Base-by-base conservation (phyloP, 2,797 vertebrate species). In the Fistularia tabacaria region DNA sequence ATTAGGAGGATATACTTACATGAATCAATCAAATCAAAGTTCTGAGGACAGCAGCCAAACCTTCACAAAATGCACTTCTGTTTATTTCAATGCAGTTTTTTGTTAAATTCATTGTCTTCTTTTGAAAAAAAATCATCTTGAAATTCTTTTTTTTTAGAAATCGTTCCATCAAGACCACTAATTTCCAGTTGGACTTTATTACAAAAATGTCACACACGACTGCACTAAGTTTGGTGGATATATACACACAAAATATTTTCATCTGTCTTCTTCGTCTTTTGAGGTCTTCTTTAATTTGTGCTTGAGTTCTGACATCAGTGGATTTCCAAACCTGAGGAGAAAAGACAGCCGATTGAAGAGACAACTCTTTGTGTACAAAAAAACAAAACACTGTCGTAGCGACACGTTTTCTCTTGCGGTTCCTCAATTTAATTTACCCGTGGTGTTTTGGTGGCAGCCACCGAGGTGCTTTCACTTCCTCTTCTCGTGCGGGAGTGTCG, bases 221-320 rank as follows among this genome's bases (percentile, higher is more conserved):
- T 40, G 39, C 7, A 40, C 10, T 40, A 40, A 3, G 8, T 40
- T 40, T 40, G 39, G 25, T 25, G 2, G 11, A 43, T 41, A 54
- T 40, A 37, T 10, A 37, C 42, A 36, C 40, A 7, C 25, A n/a
- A 15, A 12, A 36, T 42, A 42, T 42, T n/a, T 36, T 57, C 0
- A 46, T 46, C 14, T 46, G 14, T 46, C 14, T 3, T 48, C 25
- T 90, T 72, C 89, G 7, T 90, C 82, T 57, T 89, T 66, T n/a
- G 71, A 12, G 46, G 84, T 73, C 76, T 91, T 92, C 79, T 81
- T 91, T 49, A 92, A 78, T 77, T 90, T 92, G 69, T 38, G 84
- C 72, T 87, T 91, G 58, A 92, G 87, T 68, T 92, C 91, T 39
- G 88, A 86, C 87, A 92, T 87, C 1, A 90, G 60, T 6, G 89